Base-by-base conservation (phyloP, 2,797 vertebrate species). In the Podarcis siculus region DNA sequence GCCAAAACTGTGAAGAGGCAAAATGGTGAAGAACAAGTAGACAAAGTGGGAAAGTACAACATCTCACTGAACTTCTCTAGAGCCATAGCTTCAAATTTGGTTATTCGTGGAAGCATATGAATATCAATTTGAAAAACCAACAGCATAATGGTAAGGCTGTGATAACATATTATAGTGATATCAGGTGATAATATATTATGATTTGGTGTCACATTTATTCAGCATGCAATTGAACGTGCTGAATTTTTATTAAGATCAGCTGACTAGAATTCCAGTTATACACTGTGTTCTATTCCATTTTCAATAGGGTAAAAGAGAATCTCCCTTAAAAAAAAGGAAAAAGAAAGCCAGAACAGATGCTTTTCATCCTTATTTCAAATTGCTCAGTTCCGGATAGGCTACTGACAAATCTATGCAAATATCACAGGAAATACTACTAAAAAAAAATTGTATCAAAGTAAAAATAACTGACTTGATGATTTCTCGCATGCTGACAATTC, bases 191-290 rank as follows among this genome's bases (percentile, higher is more conserved):
- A 81, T 87, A 67, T 73, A 61, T 37, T 88, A 88, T 9, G 67
- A 61, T 12, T 45, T 86, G 23, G 37, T 76, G 27, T 86, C 25
- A 80, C 88, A 19, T 12, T 85, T 69, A 84, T 91, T 92, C 89
- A 69, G 78, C 10, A 89, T 80, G 79, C 90, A 80, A 80, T 39
- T 75, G 78, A 85, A 85, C 66, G 21, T 3, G 0, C 86, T 92
- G 72, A 87, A 61, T 89, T 89, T 79, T 64, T 87, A 87, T 39
- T 21, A 82, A 92, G 55, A 91, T 83, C 8, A 55, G 77, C 75
- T 90, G 35, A 92, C 49, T 87, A 75, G 17, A 69, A 76, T 92
- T 88, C 87, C 90, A 45, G 3, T n/a, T 78, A 73, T 85, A 67
- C 69, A n/a, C 2, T 77, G 9, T n/a, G 66, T 35, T 30, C 1